phyloP scores from a whole-genome alignment of 2,888 invertebrate genomes.

The Mactromeris polynyma region DNA sequence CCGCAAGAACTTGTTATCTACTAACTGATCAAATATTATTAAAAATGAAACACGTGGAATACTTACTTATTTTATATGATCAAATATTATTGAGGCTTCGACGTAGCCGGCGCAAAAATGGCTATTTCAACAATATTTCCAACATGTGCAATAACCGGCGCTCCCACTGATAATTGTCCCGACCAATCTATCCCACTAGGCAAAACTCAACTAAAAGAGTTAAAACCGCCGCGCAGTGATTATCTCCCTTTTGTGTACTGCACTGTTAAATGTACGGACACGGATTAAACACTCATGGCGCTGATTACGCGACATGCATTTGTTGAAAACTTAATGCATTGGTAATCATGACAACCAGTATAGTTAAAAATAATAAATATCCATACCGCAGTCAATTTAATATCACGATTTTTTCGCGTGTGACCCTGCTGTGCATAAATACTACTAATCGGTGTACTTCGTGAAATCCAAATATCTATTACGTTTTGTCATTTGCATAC shows the following conservation, averaged over 20 bases:
- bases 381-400: too few species aligned
- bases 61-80: not conserved
- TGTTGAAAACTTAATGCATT: too few species aligned
- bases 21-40: not conserved
- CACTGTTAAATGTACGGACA: too few species aligned
- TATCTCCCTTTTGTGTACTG: not conserved
- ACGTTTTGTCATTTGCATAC: too few species aligned
- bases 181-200: not conserved
- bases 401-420: too few species aligned
- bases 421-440: too few species aligned
- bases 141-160: conserved; percentile 5
- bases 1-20: not conserved
- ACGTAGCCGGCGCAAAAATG: not conserved
- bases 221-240: not conserved
- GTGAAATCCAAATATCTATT: too few species aligned
- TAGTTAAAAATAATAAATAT: too few species aligned
- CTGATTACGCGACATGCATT: too few species aligned
- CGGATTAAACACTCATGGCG: too few species aligned
- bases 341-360: too few species aligned
- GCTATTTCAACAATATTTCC: not conserved
- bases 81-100: not conserved
- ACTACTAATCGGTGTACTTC: too few species aligned
- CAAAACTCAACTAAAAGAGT: not conserved
- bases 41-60: not conserved
- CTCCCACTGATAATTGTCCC: not conserved